Percentiles rank a stretch among this genome's conserved stretches.
phyloP scores from a whole-genome alignment of 2,888 invertebrate species.

The Mythimna pallens region DNA sequence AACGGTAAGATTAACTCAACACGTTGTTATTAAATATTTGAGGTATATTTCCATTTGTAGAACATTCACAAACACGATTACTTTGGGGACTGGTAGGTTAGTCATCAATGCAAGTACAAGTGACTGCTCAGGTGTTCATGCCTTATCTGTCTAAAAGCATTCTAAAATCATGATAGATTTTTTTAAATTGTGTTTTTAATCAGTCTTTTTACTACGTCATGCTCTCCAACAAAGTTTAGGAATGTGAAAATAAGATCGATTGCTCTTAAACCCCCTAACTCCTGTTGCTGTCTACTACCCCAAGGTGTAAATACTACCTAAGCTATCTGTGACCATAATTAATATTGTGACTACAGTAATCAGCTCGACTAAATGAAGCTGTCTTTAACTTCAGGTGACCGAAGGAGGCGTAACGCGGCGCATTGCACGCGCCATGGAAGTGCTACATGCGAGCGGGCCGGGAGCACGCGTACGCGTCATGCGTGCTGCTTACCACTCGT shows the following conservation, averaged over 20 bases:
- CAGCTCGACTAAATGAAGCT: neutral
- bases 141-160: conserved; percentile 17
- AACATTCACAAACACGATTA: conserved; percentile 40
- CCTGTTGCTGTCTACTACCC: neutral
- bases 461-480: conserved; percentile 93
- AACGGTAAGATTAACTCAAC: conserved; percentile 57
- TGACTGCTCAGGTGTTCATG: conserved; percentile 18
- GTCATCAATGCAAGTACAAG: conserved; percentile 46
- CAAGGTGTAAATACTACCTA: neutral
- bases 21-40: conserved; percentile 60
- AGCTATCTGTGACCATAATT: neutral
- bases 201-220: neutral
- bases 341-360: neutral
- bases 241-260: neutral
- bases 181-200: neutral
- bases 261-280: neutral
- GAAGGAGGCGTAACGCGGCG: conserved; percentile 88
- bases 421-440: conserved; percentile 92
- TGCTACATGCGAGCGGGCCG: conserved; percentile 93
- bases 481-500: conserved; percentile 91
- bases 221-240: neutral
- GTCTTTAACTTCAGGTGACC: conserved; percentile 77
- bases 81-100: conserved; percentile 44
- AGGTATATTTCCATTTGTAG: conserved; percentile 39
- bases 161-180: conserved; percentile 13